Conservation (phyloP, 2,888 invertebrate genomes). For the Aspidiotus destructor region DNA sequence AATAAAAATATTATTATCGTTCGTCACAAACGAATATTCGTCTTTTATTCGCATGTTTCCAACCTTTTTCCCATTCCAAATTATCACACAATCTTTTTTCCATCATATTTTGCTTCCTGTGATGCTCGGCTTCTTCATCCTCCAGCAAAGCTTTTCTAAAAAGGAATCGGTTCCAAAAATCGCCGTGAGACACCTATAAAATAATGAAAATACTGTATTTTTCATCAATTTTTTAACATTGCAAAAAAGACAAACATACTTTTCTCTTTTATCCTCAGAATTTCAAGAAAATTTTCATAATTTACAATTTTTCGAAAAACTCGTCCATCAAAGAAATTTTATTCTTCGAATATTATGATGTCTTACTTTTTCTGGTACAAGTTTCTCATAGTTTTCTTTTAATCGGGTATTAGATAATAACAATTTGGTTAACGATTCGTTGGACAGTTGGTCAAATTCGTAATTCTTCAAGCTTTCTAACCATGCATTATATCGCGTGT, state of each 20-base stretch:
- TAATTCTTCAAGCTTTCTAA: conserved; percentile 47
- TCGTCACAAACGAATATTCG: neutral
- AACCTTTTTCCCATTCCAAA: conserved; percentile 47
- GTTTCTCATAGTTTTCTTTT: conserved; percentile 51
- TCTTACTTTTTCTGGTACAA: conserved; percentile 52
- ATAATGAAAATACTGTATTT: neutral
- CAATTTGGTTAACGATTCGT: conserved; percentile 52
- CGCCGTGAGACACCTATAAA: conserved; percentile 55
- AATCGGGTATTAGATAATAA: conserved; percentile 52
- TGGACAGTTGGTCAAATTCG: conserved; percentile 43
- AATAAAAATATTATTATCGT: neutral
- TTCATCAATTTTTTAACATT: too few relatives aligned
- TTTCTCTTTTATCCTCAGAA: too few relatives aligned
- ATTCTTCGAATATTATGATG: conserved; percentile 39
- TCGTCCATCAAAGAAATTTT: neutral
- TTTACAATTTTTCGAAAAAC: too few relatives aligned
- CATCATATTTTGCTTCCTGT: conserved; percentile 45
- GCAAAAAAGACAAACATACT: too few relatives aligned
- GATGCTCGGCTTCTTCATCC: conserved; percentile 59
- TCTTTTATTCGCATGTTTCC: conserved; percentile 14
- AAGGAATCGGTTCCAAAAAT: conserved; percentile 75
- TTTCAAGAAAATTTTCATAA: too few relatives aligned
- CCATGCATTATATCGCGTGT: conserved; percentile 52
- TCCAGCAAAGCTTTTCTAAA: conserved; percentile 70
- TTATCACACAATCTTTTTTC: conserved; percentile 45